Base-by-base conservation (phyloP, 2,888 invertebrate genomes). In the Drosophila barbarae region DNA sequence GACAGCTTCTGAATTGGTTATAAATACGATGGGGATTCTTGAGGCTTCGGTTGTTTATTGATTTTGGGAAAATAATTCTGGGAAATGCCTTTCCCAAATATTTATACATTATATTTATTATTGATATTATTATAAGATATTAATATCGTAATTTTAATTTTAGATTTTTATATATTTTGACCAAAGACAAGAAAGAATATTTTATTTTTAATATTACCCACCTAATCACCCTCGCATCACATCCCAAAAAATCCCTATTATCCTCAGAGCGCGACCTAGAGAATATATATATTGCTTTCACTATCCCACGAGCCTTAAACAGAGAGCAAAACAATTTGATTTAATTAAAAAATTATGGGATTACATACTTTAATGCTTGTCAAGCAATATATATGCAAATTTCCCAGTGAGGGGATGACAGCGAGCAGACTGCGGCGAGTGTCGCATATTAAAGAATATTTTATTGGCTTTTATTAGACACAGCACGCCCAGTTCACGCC, bases 291-390 rank as follows among this genome's bases (percentile, higher is more conserved):
- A 35, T 66, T 6, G 32, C 58, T 13, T 28, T 30, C 47, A 42
- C 58, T 53, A 41, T 64, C 63, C 63, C 63, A 63, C 63, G 63
- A 39, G 46, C 63, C 53, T 47, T 54, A 21, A 42, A 26, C 54
- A 18, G 35, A 60, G 55, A 58, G 56, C 38, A 72, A 76, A 76
- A 77, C 83, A 84, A 83, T 86, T 84, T 85, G 85, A 85, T 86
- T 86, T 86, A 86, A 86, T 86, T 86, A 86, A 86, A 86, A 86
- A 86, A 86, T 86, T 86, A 86, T 72, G 72, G 86, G 86, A 86
- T 86, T 86, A 86, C 85, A 86, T 72, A 80, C 74, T 83, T 77
- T 82, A 82, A 82, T 82, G 81, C 84, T 79, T 83, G 83, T 81
- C 81, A 74, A 84, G 81, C 86, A 86, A 86, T 86, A 86, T 86